phyloP scores from a whole-genome alignment of 23 tunicate genomes.

The Clavelina lepadiformis region DNA sequence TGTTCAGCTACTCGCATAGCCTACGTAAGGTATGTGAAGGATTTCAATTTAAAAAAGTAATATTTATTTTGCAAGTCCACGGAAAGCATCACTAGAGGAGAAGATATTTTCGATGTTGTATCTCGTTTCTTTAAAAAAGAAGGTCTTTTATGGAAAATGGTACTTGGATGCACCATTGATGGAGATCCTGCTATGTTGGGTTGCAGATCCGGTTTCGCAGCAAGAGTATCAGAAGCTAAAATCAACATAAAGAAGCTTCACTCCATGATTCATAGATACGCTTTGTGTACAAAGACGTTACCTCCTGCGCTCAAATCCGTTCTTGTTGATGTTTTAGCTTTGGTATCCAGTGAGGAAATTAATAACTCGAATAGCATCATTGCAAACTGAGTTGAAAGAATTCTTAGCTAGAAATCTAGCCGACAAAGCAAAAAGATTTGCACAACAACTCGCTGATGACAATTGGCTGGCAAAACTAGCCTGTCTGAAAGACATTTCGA shows the following conservation, averaged over 20 bases:
- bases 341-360: too few relatives aligned
- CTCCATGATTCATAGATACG: background rate
- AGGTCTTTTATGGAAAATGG: background rate
- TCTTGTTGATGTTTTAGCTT: background rate
- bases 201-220: background rate
- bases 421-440: too few relatives aligned
- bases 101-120: background rate
- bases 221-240: background rate
- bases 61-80: background rate
- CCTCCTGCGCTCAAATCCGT: background rate
- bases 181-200: constrained; percentile 2
- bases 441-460: too few relatives aligned
- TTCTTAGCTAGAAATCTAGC: too few relatives aligned
- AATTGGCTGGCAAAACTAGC: too few relatives aligned
- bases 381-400: too few relatives aligned
- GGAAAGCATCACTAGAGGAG: background rate
- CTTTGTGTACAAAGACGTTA: background rate
- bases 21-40: too few relatives aligned
- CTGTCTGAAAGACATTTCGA: too few relatives aligned
- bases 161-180: background rate
- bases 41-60: background rate
- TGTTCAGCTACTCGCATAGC: background rate
- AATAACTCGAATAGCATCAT: too few relatives aligned
- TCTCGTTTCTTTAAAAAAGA: constrained; percentile 1
- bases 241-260: background rate